Conservation (phyloP, 2,888 invertebrate species). For the Napeogenes sylphis region DNA sequence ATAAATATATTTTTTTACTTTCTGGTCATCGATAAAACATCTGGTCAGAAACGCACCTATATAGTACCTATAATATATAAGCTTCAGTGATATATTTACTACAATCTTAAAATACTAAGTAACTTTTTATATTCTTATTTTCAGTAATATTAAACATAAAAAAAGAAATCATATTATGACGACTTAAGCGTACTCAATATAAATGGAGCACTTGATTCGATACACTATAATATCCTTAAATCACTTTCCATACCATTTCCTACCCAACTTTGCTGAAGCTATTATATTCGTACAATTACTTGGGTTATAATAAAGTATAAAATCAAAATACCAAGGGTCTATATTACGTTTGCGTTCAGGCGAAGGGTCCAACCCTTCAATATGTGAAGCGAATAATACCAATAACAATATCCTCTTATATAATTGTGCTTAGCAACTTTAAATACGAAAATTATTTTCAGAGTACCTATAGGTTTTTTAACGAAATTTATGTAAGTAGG, state of each 20-base stretch:
- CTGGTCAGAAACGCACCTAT: too few relatives aligned
- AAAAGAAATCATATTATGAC: too few relatives aligned
- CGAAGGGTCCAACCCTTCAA: constrained; percentile 19
- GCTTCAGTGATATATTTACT: too few relatives aligned
- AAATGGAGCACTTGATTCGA: background rate
- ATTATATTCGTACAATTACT: constrained; percentile 16
- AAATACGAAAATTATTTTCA: background rate
- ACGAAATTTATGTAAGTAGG: too few relatives aligned
- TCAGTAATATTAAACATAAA: too few relatives aligned
- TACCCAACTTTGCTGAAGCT: constrained; percentile 1
- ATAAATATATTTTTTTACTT: too few relatives aligned
- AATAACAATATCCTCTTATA: constrained; percentile 30
- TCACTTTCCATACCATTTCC: constrained; percentile 2
- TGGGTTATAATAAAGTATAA: constrained; percentile 22
- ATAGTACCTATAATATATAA: too few relatives aligned
- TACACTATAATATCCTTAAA: background rate
- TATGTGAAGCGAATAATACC: constrained; percentile 28
- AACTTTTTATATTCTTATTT: too few relatives aligned
- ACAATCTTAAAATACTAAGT: too few relatives aligned
- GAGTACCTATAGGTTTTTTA: too few relatives aligned
- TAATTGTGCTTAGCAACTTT: constrained; percentile 18
- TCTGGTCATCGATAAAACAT: too few relatives aligned
- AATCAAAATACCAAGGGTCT: constrained; percentile 16
- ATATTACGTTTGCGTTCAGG: constrained; percentile 19
- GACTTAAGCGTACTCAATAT: background rate